Percentiles rank a stretch among this genome's conserved stretches.
Conservation (phyloP, 2,797 vertebrate genomes). For the Smutsia temminckii region DNA sequence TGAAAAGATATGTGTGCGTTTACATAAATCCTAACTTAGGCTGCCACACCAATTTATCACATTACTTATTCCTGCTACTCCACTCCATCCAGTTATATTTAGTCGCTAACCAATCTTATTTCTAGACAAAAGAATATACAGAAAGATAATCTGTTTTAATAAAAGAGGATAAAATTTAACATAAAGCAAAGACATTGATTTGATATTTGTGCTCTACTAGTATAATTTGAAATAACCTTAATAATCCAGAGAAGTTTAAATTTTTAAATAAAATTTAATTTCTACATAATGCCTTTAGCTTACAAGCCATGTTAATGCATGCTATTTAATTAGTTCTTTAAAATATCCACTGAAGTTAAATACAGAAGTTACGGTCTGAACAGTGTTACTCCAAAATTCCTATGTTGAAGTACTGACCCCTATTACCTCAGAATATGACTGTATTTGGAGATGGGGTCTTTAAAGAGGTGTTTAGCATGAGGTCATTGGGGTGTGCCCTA, state of each 20-base stretch:
- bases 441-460: background rate
- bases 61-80: background rate
- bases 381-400: background rate
- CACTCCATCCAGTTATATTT: background rate
- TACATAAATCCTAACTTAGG: background rate
- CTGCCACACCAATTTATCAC: background rate
- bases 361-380: background rate
- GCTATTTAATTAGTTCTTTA: slow-evolving; percentile 6
- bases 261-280: slow-evolving; percentile 9
- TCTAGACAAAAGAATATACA: background rate
- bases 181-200: background rate
- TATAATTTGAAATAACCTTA: background rate
- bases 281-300: background rate
- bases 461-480: background rate
- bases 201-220: background rate
- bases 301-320: background rate
- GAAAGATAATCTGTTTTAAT: background rate
- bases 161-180: background rate
- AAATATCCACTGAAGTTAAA: background rate
- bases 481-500: background rate
- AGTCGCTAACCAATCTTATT: background rate
- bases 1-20: background rate
- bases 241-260: background rate
- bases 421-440: background rate
- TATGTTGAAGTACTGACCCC: background rate